Percentiles rank a stretch among this genome's conserved stretches.
Conservation (phyloP, 1,140 invertebrate genomes). For the Delia radicum region DNA sequence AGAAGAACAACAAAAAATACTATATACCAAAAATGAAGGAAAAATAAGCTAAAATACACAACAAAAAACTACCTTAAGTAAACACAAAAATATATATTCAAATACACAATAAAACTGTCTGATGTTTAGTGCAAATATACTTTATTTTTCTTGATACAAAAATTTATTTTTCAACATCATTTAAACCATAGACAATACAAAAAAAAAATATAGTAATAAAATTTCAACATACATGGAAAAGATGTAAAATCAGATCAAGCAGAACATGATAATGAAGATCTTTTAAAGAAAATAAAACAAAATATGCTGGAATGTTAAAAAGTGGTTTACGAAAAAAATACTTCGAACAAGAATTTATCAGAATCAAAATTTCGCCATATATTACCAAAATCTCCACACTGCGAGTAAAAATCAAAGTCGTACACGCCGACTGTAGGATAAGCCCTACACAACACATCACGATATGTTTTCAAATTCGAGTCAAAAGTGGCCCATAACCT, state of each 20-base stretch:
- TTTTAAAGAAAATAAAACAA: no score
- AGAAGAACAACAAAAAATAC: background rate
- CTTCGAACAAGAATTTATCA: no score
- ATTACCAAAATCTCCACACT: no score
- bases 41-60: background rate
- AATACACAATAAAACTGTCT: background rate
- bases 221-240: background rate
- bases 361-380: no score
- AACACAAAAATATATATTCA: background rate
- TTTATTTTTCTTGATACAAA: background rate
- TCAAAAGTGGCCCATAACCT: no score
- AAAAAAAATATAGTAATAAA: background rate
- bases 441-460: no score
- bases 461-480: no score
- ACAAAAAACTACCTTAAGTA: background rate
- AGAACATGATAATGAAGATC: no score
- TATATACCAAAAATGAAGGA: background rate
- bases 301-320: no score
- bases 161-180: background rate
- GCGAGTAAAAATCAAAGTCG: no score
- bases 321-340: no score
- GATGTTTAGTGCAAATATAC: background rate
- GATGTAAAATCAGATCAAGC: background rate
- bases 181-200: background rate
- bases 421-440: no score